These are phyloP conservation scores for Apodemia mormo DNA, from an alignment of 2,888 invertebrate genomes.

Conservation along the genomic window DNA sequence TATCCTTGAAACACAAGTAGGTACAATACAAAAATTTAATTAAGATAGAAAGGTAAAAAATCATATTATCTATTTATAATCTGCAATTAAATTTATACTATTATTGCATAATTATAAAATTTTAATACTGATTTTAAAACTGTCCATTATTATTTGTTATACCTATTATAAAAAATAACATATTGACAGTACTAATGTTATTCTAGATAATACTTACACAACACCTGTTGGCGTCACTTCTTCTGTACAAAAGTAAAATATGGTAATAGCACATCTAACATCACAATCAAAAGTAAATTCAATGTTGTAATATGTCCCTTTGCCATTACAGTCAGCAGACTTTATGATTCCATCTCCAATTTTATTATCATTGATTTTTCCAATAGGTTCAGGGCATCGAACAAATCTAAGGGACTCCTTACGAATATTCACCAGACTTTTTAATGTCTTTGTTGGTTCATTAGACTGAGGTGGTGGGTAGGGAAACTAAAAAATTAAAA, in stretches of 20 bases:
- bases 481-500: conserved; percentile 87
- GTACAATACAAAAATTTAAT: too few relatives aligned
- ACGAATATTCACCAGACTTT: conserved; percentile 97
- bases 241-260: conserved; percentile 97
- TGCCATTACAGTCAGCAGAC: conserved; percentile 82
- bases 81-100: too few relatives aligned
- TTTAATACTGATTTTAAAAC: too few relatives aligned
- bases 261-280: conserved; percentile 94
- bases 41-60: too few relatives aligned
- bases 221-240: conserved; percentile 93
- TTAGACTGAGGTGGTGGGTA: conserved; percentile 98
- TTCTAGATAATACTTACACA: conserved; percentile 82
- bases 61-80: too few relatives aligned
- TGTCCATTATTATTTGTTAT: too few relatives aligned
- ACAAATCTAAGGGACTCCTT: conserved; percentile 98
- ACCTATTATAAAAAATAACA: background rate
- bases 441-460: conserved; percentile 98
- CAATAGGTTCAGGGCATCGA: conserved; percentile 84
- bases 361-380: conserved; percentile 79
- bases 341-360: conserved; percentile 79
- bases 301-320: conserved; percentile 91
- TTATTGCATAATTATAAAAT: too few relatives aligned
- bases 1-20: too few relatives aligned
- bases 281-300: conserved; percentile 99
- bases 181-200: background rate